Percentiles rank a stretch among this genome's conserved stretches.
phyloP scores from a whole-genome alignment of 2,797 vertebrate species.

The Saxicola maurus region DNA sequence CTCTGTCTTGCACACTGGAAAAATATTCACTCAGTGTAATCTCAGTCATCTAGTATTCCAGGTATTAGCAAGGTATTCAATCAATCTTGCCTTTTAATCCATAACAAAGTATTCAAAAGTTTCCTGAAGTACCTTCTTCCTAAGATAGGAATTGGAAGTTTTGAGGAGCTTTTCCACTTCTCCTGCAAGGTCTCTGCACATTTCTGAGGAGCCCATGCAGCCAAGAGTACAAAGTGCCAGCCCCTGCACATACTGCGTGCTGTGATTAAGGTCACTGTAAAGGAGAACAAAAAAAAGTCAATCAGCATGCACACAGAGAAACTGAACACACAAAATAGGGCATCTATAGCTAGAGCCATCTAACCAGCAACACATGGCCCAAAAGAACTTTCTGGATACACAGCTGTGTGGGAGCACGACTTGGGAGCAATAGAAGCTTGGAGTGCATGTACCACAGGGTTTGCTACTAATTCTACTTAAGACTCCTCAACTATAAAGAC shows the following conservation, averaged over 20 bases:
- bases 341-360: background rate
- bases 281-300: background rate
- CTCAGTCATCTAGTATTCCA: background rate
- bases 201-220: conserved; percentile 99
- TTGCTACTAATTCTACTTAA: background rate
- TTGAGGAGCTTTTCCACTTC: conserved; percentile 99
- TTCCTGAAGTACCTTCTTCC: conserved; percentile 89
- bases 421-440: background rate
- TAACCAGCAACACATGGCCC: background rate
- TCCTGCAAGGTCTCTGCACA: conserved; percentile 97
- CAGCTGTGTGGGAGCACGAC: background rate
- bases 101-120: background rate
- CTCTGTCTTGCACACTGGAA: background rate
- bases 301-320: background rate
- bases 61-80: background rate
- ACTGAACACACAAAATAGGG: background rate
- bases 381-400: background rate
- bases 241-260: conserved; percentile 97
- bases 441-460: background rate
- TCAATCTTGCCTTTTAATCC: background rate
- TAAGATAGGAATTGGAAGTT: conserved; percentile 98
- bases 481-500: background rate
- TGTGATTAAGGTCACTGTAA: conserved; percentile 97
- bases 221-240: conserved; percentile 96
- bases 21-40: background rate